A percentile compares a stretch with the other conserved stretches of the same genome.
phyloP scores from a whole-genome alignment of 2,797 vertebrate genomes.

The Sebastes nivosus region DNA sequence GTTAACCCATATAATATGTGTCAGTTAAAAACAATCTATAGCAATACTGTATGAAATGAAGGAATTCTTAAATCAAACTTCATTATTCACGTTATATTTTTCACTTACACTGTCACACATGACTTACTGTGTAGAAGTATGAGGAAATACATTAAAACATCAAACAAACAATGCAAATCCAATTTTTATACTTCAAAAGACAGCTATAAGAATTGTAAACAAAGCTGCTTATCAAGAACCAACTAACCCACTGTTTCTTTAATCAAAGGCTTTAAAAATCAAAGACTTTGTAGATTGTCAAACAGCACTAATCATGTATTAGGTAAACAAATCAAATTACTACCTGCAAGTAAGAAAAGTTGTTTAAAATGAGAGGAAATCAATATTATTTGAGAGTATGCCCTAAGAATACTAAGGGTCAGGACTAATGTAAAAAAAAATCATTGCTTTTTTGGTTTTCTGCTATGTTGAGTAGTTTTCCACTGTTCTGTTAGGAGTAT shows the following conservation, averaged over 20 bases:
- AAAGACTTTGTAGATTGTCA: background rate
- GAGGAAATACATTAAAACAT: background rate
- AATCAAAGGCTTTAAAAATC: background rate
- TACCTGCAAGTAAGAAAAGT: background rate
- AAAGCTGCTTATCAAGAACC: background rate
- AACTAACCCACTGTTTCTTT: background rate
- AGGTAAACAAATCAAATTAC: background rate
- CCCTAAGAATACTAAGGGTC: background rate
- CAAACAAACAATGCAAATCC: background rate
- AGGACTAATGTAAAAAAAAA: background rate
- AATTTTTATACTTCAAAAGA: fast-evolving
- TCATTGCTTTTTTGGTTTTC: background rate
- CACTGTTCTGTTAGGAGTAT: background rate
- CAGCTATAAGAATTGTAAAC: background rate
- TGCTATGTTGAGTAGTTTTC: background rate
- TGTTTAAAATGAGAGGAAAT: background rate
- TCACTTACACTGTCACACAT: too few relatives aligned
- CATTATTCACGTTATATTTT: too few relatives aligned
- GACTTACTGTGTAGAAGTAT: background rate
- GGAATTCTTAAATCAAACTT: background rate
- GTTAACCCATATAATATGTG: too few relatives aligned
- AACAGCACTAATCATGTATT: background rate
- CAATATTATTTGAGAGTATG: background rate
- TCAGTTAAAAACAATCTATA: too few relatives aligned
- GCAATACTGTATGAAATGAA: too few relatives aligned